Evolutionary conservation across 2,113 vertebrate species (phyloP).

Genomic region (Pontoporia blainvillei): DNA sequence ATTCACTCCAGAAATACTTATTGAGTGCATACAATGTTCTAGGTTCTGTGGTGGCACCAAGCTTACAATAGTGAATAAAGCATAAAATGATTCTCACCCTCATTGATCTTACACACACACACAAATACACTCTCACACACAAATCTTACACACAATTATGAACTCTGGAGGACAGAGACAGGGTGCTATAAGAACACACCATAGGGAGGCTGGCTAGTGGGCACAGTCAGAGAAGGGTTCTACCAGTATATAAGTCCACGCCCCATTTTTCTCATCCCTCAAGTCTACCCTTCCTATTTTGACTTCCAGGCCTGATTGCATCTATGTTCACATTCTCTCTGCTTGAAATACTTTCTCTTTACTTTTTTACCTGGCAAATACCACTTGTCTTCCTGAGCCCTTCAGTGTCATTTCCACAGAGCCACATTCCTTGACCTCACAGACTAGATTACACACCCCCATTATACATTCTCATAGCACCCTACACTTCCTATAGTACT

Average conservation of each 20-base stretch:
- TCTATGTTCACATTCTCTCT: neutral
- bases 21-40: neutral
- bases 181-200: neutral
- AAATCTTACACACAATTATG: neutral
- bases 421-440: neutral
- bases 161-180: neutral
- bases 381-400: neutral
- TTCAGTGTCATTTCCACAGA: neutral
- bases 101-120: neutral
- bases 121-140: neutral
- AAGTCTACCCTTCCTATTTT: neutral
- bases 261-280: neutral
- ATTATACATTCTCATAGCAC: neutral
- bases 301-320: neutral
- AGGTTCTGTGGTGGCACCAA: neutral
- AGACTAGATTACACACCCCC: neutral
- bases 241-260: neutral
- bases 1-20: neutral
- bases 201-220: neutral
- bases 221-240: neutral
- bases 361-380: neutral
- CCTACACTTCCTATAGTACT: neutral
- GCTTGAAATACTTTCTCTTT: neutral
- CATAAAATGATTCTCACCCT: neutral
- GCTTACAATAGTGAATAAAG: neutral